phyloP scores from a whole-genome alignment of 2,888 invertebrate genomes.

The Andrena minutula region DNA sequence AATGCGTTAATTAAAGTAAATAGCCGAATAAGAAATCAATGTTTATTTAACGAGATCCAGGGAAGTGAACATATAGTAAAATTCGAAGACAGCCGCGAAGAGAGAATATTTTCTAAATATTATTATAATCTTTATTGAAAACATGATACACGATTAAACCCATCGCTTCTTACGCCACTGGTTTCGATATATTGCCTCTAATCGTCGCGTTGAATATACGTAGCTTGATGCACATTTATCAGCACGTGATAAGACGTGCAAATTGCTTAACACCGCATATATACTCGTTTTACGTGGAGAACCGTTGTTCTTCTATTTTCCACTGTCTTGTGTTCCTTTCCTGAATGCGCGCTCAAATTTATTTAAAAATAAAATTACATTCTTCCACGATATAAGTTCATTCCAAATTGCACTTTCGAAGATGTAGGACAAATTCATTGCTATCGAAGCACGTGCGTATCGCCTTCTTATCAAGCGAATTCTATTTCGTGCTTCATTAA shows the following conservation, averaged over 20 bases:
- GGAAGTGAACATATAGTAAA: too few relatives aligned
- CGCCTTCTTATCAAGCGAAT: background rate
- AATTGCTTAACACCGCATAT: constrained; percentile 18
- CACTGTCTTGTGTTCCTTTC: background rate
- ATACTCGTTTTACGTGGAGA: background rate
- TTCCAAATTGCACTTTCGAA: background rate
- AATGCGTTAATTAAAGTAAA: too few relatives aligned
- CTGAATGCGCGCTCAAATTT: background rate
- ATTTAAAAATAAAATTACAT: background rate
- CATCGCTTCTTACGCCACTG: constrained; percentile 16
- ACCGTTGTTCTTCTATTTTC: background rate
- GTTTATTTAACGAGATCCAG: too few relatives aligned
- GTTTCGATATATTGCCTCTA: constrained; percentile 13
- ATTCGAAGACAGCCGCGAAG: too few relatives aligned
- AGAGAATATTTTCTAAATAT: too few relatives aligned
- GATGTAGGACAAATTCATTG: background rate
- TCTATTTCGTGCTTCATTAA: background rate
- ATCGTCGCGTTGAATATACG: constrained; percentile 2
- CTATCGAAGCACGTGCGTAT: background rate
- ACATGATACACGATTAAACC: background rate
- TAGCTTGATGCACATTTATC: constrained; percentile 49
- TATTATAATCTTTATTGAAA: too few relatives aligned
- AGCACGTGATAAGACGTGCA: constrained; percentile 36
- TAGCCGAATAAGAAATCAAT: too few relatives aligned
- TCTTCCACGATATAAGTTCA: too few relatives aligned